These are phyloP conservation scores for Drosophila rubida DNA, from an alignment of 2,888 invertebrate species.

Conservation along the genomic window DNA sequence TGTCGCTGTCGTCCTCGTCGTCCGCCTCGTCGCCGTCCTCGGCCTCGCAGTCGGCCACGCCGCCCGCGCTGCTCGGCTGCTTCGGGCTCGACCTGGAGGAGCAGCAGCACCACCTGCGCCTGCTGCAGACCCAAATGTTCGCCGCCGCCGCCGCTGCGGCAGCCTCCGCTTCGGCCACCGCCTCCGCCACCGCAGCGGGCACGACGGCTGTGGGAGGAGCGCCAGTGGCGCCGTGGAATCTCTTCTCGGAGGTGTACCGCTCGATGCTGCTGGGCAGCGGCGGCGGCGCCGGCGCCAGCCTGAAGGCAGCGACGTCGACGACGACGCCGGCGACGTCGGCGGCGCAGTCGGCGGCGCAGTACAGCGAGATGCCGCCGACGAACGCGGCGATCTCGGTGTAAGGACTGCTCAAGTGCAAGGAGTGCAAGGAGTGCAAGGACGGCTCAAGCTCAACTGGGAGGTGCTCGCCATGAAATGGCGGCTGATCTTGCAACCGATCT, in stretches of 20 bases:
- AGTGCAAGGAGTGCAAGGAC: no score
- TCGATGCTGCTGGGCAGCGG: slow-evolving; percentile 82
- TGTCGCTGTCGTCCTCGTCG: not conserved
- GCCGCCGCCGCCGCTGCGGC: slow-evolving; percentile 81
- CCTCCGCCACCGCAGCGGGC: slow-evolving; percentile 22
- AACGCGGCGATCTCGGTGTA: slow-evolving; percentile 84
- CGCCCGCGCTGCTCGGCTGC: slow-evolving; percentile 37
- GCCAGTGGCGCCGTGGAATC: slow-evolving; percentile 73
- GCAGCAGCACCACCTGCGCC: slow-evolving; percentile 77
- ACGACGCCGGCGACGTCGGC: slow-evolving; percentile 33
- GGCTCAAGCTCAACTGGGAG: not conserved
- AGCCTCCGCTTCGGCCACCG: slow-evolving; percentile 18
- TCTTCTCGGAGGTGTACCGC: slow-evolving; percentile 84
- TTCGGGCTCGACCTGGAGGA: slow-evolving; percentile 69
- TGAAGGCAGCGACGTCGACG: slow-evolving; percentile 70
- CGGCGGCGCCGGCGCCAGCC: slow-evolving; percentile 65
- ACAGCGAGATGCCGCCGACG: slow-evolving; percentile 79
- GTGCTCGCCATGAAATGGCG: not conserved
- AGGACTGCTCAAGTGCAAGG: no score
- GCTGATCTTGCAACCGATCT: not conserved
- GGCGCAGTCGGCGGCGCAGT: slow-evolving; percentile 63
- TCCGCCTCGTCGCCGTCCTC: not conserved
- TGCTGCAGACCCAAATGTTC: slow-evolving; percentile 82
- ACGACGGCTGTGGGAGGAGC: slow-evolving; percentile 11
- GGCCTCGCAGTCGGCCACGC: not conserved